Evolutionary conservation across 2,888 invertebrate genomes (phyloP).

Genomic region (Phytoseiulus persimilis): DNA sequence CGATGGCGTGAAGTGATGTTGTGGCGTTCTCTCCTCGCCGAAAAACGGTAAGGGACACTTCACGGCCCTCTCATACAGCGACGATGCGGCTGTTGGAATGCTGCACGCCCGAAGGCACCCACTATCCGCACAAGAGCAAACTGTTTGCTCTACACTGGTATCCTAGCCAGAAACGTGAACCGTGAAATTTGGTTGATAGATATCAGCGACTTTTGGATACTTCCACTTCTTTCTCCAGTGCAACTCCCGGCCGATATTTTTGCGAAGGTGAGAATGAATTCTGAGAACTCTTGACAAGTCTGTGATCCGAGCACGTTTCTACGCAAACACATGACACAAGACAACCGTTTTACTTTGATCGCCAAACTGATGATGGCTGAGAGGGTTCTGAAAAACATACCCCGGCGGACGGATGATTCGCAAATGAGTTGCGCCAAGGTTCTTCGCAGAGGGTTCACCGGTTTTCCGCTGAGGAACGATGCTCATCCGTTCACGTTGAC

Average conservation of each 20-base stretch:
- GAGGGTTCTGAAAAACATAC: too few species aligned
- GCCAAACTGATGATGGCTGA: too few species aligned
- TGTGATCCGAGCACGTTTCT: not conserved
- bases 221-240: not conserved
- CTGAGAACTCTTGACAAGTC: not conserved
- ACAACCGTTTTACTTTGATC: too few species aligned
- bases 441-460: too few species aligned
- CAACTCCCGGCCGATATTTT: not conserved
- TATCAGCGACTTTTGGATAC: not conserved
- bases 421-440: too few species aligned
- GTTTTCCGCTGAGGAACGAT: too few species aligned
- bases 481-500: too few species aligned
- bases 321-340: not conserved
- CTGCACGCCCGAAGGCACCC: not conserved
- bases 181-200: not conserved
- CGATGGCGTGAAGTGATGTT: not conserved
- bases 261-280: not conserved
- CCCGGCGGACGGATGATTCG: too few species aligned
- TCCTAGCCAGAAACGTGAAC: not conserved
- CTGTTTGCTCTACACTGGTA: not conserved
- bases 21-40: not conserved
- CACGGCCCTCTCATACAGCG: not conserved
- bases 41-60: not conserved
- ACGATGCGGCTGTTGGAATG: conserved; percentile 5
- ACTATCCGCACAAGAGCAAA: not conserved